Evolutionary conservation across 2,113 vertebrate genomes (phyloP), one percentile per base, ranked within the genome.

Genomic region (Rallus limicola): DNA sequence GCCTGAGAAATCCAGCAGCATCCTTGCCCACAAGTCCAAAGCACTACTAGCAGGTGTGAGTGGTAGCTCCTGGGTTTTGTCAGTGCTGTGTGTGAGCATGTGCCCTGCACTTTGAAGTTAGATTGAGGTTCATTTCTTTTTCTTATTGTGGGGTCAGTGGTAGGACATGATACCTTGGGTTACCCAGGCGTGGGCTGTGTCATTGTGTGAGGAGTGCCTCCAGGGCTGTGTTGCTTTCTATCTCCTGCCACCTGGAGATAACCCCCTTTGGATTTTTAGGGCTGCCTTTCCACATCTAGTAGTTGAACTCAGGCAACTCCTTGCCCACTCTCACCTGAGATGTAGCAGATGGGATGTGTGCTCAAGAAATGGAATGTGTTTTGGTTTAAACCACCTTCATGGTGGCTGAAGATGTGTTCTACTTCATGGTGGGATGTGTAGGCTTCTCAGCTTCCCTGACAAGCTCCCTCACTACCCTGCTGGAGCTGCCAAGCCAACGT

Each of bases 51-150:
- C 53, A 60, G 46, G 4, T 86, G 60, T 29, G 48, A 13, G 26
- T 21, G 19, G 31, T 44, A 10, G 17, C 48, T 48, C 3, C 34
- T 42, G 13, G 19, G 56, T 12, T 38, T 20, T 9, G 16, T 40
- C 48, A 55, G 25, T 52, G 46, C 64, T 69, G 5, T 0, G 5
- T 38, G 6, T 50, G 4, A 31, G 44, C 67, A 6, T 0, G 0
- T 80, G 64, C 29, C 15, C 40, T 52, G 71, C 18, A 1, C 71
- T 69, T 38, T 31, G 72, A 36, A 14, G 53, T 36, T 26, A 16
- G 5, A 4, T 23, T 23, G 10, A 16, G 29, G 4, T 20, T 29
- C 11, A 2, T 86, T 86, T 82, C 23, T 88, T 21, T 25, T 44
- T 65, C 28, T 58, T 23, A 11, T 2, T 34, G 36, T 1, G 1